Conservation (phyloP, 1,140 invertebrate genomes). For the Coenobita brevimanus region DNA sequence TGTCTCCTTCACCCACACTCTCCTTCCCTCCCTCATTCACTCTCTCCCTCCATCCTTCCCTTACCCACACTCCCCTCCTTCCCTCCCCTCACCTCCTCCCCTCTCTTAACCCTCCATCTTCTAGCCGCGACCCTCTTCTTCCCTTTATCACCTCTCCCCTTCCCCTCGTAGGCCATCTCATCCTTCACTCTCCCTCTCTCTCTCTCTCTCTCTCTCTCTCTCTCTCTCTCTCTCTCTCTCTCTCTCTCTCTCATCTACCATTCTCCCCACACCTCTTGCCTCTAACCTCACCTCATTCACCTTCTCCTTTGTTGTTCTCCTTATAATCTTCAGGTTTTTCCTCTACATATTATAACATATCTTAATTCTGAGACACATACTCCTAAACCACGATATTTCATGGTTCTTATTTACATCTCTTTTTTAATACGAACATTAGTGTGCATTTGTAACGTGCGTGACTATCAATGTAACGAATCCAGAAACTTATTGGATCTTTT, state of each 20-base stretch:
- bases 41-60: background rate
- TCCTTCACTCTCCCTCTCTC: background rate
- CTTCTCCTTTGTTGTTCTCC: too few relatives aligned
- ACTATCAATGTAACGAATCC: too few relatives aligned
- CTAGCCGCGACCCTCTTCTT: background rate
- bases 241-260: background rate
- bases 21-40: background rate
- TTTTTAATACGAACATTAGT: too few relatives aligned
- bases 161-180: conserved; percentile 7
- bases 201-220: background rate
- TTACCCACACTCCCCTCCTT: background rate
- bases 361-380: too few relatives aligned
- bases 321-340: too few relatives aligned
- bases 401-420: too few relatives aligned
- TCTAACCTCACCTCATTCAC: too few relatives aligned
- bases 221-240: background rate
- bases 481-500: too few relatives aligned
- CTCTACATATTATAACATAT: too few relatives aligned
- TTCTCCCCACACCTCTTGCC: too few relatives aligned
- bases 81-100: background rate
- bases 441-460: too few relatives aligned
- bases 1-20: background rate
- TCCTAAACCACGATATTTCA: too few relatives aligned
- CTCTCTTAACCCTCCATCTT: background rate
- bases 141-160: background rate